These are phyloP conservation scores for Pecten maximus DNA, from an alignment of 2,888 invertebrate species.

Conservation along the genomic window DNA sequence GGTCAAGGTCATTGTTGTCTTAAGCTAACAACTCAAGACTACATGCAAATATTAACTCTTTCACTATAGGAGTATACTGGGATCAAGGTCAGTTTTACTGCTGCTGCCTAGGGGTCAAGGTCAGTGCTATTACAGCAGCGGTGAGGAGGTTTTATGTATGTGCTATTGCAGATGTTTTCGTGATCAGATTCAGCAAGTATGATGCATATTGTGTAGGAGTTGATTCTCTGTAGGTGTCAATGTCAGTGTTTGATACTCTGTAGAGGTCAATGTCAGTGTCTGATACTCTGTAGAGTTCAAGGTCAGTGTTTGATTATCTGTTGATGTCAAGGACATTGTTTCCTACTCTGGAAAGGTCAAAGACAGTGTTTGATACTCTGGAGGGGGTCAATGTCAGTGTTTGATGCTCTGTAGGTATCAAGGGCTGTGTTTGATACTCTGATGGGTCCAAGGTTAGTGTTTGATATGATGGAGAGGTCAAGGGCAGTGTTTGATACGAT, in stretches of 20 bases:
- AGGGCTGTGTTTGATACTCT: neutral
- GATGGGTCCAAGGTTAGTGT: too few species aligned
- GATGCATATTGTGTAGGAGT: too few species aligned
- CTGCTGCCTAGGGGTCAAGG: neutral
- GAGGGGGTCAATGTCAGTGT: too few species aligned
- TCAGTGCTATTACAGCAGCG: neutral
- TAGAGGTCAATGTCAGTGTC: neutral
- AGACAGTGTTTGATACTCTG: too few species aligned
- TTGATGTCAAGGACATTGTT: too few species aligned
- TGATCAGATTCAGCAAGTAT: too few species aligned
- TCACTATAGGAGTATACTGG: neutral
- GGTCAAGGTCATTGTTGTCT: too few species aligned
- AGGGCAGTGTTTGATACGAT: neutral
- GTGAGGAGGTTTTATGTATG: neutral
- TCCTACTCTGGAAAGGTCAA: too few species aligned
- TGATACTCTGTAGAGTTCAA: too few species aligned
- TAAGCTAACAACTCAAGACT: neutral
- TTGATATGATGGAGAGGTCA: neutral
- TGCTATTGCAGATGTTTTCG: neutral
- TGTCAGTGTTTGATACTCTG: too few species aligned
- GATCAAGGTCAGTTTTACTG: slow-evolving; percentile 2
- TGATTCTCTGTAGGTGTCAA: too few species aligned
- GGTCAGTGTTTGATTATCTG: too few species aligned
- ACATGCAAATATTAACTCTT: neutral
- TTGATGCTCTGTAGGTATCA: neutral